A percentile compares a stretch with the other conserved stretches of the same genome.
Evolutionary conservation across 2,888 invertebrate species (phyloP).

Genomic region (Ctena decussata): DNA sequence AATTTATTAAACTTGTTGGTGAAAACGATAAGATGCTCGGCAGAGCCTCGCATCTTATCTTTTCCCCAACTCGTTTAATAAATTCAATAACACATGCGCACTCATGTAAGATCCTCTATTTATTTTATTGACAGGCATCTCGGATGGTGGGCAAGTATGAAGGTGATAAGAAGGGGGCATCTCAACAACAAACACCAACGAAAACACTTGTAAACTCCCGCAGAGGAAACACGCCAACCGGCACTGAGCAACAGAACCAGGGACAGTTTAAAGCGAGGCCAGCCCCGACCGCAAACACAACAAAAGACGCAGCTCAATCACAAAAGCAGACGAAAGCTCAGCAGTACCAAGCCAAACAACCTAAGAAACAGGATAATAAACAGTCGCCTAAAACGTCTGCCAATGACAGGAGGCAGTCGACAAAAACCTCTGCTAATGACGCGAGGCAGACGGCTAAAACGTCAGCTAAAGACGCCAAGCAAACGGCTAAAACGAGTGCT

Average conservation of each 20-base stretch:
- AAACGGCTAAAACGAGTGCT: not conserved
- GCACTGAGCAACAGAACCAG: not conserved
- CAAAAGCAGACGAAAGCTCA: not conserved
- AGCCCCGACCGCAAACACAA: not conserved
- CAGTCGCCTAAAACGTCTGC: not conserved
- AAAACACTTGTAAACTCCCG: conserved; percentile 32
- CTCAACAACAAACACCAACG: not conserved
- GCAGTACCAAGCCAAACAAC: not conserved
- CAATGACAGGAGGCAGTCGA: not conserved
- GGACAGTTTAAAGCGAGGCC: not conserved
- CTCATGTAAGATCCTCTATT: no score
- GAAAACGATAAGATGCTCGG: no score
- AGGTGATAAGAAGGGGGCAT: conserved; percentile 18
- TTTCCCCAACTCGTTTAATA: no score
- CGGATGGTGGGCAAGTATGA: conserved; percentile 53
- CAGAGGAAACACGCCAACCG: not conserved
- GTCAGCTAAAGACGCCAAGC: not conserved
- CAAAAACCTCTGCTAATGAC: not conserved
- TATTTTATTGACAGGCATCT: no score
- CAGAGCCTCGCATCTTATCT: no score
- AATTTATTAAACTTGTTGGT: no score
- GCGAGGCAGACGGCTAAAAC: not conserved
- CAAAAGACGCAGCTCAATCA: not conserved
- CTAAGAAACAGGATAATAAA: not conserved
- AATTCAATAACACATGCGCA: no score